Percentiles rank a stretch among this genome's conserved stretches.
Conservation (phyloP, 1,140 invertebrate species). For the Drosophila athabasca region DNA sequence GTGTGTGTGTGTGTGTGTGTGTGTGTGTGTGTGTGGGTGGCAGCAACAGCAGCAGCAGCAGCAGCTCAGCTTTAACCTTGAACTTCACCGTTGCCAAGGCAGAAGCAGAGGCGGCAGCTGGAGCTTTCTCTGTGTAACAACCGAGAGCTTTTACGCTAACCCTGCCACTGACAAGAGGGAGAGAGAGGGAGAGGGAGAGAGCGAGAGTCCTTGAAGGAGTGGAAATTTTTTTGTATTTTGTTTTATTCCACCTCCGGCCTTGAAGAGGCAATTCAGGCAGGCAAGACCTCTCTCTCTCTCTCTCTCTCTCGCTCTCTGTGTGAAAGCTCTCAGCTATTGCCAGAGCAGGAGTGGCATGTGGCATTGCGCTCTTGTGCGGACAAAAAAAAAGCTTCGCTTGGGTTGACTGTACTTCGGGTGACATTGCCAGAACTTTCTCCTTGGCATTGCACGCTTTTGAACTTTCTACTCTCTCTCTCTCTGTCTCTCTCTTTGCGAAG, state of each 20-base stretch:
- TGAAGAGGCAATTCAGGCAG: conserved; percentile 1
- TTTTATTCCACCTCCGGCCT: too few species aligned
- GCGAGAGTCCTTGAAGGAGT: conserved; percentile 67
- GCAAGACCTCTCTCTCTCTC: neutral
- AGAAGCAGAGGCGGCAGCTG: neutral
- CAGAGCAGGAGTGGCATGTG: conserved; percentile 27
- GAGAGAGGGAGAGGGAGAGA: too few species aligned
- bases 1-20: conserved; percentile 3
- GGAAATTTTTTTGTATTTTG: conserved; percentile 44
- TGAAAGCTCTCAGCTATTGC: neutral
- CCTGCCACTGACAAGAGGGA: conserved; percentile 28
- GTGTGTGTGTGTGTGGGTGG: neutral
- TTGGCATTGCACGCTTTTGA: conserved; percentile 79
- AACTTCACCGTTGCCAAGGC: conserved; percentile 77
- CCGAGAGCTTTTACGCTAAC: conserved; percentile 67
- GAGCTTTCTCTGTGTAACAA: conserved; percentile 10
- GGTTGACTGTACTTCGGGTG: conserved; percentile 76
- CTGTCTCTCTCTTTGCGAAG: conserved; percentile 36
- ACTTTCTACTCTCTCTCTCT: conserved; percentile 41
- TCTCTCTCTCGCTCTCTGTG: conserved; percentile 19
- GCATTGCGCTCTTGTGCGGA: neutral
- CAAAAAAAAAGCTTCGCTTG: conserved; percentile 39
- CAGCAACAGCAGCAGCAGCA: conserved; percentile 40
- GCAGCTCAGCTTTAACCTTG: conserved; percentile 72
- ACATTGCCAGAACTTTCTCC: conserved; percentile 70